These are phyloP conservation scores for Metaphire vulgaris DNA, from an alignment of 1,140 invertebrate genomes.

Conservation along the genomic window DNA sequence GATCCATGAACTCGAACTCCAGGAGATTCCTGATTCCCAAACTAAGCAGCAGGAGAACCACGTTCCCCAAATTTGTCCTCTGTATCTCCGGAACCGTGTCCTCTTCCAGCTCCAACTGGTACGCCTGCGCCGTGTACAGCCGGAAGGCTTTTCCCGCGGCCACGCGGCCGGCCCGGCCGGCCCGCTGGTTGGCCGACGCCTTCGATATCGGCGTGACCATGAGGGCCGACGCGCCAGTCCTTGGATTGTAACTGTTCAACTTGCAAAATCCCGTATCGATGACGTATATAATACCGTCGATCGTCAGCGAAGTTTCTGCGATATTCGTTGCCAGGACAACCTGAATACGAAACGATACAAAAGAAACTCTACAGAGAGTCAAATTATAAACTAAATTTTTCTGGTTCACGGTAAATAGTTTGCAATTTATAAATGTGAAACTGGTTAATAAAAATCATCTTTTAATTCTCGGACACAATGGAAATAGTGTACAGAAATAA, in stretches of 20 bases:
- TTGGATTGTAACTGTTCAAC: constrained; percentile 97
- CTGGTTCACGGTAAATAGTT: too few species aligned
- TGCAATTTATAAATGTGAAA: too few species aligned
- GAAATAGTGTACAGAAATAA: too few species aligned
- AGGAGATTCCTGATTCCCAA: constrained; percentile 84
- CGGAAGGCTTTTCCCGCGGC: constrained; percentile 88
- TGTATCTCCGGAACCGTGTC: constrained; percentile 83
- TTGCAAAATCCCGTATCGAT: constrained; percentile 99
- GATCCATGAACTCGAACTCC: constrained; percentile 98
- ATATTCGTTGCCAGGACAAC: constrained; percentile 97
- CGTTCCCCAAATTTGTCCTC: constrained; percentile 52
- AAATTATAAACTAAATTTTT: too few species aligned
- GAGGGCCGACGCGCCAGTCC: constrained; percentile 95
- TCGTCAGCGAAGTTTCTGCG: constrained; percentile 97
- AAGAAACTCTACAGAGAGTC: too few species aligned
- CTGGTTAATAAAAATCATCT: too few species aligned
- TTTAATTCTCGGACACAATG: too few species aligned
- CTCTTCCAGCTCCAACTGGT: constrained; percentile 94
- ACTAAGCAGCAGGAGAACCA: constrained; percentile 51
- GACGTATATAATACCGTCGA: constrained; percentile 98
- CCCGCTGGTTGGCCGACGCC: constrained; percentile 51
- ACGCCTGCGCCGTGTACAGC: constrained; percentile 82
- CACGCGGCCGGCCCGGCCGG: constrained; percentile 50
- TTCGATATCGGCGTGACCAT: constrained; percentile 97
- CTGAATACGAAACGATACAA: constrained; percentile 52